Base-by-base conservation (phyloP, 2,888 invertebrate species). In the Eutolmus rufibarbis region DNA sequence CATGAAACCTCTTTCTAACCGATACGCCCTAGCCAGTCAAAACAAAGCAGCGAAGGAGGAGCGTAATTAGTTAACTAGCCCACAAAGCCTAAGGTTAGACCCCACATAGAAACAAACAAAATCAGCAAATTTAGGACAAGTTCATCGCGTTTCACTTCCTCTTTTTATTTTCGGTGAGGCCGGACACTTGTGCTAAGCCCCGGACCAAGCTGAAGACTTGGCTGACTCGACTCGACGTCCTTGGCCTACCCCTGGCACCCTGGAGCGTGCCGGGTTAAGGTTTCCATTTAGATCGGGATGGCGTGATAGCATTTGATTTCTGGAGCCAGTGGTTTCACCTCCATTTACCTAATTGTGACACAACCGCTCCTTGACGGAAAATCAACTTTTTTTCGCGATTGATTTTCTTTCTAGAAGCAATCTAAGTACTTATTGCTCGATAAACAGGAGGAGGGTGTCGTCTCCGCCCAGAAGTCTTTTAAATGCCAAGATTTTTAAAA, bases 271-370 rank as follows among this genome's bases (percentile, higher is more conserved):
- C 66, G 66, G 66, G 66, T 66, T 66, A 66, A 66, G 66, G 66
- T 66, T 66, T 66, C 66, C 66, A 66, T 66, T 66, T 66, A 66
- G 66, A 66, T 66, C 66, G 0, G 23, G 66, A 66, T 66, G 66
- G 66, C 66, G 66, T 66, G 66, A 66, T 66, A 77, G 37, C 19
- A 77, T 77, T 77, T 77, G 77, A 40, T 40, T 77, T 77, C 77
- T 77, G 77, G 34, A 77, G 40, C 34, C 77, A 40, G 77, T 3
- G 31, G 40, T 77, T 77, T 77, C 77, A 40, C 77, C 77, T 77
- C 40, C 77, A 77, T 77, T 77, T 77, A 77, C 37, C 40, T 77
- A 77, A 77, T 77, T 77, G 77, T 77, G 77, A 40, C 77, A 77
- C 77, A 23, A 77, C 40, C 37, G 31, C 77, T 77, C 37, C 40